Percentiles rank a stretch among this genome's conserved stretches.
These are phyloP conservation scores for Cassiopea xamachana DNA, from an alignment of 30 jellyfish, hydroid and myxozoan species.

Conservation along the genomic window DNA sequence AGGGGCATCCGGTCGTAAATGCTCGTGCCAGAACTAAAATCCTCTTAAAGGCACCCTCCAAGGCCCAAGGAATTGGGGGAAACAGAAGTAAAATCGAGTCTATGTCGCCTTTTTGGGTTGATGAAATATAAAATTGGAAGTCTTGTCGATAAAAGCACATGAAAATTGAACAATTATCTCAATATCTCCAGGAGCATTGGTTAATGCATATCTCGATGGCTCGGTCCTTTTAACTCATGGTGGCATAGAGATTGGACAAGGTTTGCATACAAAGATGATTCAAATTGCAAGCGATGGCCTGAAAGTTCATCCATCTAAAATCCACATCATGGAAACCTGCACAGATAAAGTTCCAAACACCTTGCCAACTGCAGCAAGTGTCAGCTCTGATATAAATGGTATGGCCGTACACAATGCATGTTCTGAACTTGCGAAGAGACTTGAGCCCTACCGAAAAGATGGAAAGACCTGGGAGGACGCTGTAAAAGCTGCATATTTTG, in stretches of 20 bases:
- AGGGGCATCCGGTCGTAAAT: too few relatives aligned
- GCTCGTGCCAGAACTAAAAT: too few relatives aligned
- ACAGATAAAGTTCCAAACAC: constrained; percentile 69
- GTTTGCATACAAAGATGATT: constrained; percentile 46
- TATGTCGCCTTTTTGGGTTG: too few relatives aligned
- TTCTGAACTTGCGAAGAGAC: constrained; percentile 26
- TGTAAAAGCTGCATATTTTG: constrained; percentile 43
- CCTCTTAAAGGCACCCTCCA: too few relatives aligned
- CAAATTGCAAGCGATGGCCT: constrained; percentile 41
- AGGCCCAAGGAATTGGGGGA: too few relatives aligned
- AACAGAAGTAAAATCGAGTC: too few relatives aligned
- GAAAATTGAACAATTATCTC: background rate
- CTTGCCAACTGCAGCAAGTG: constrained; percentile 68
- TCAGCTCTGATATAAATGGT: constrained; percentile 57
- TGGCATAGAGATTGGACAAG: constrained; percentile 58
- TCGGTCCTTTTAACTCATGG: constrained; percentile 50
- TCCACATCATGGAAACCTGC: constrained; percentile 33
- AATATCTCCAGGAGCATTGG: constrained; percentile 31
- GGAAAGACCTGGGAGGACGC: constrained; percentile 60
- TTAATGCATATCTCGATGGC: constrained; percentile 31
- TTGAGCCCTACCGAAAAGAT: constrained; percentile 38
- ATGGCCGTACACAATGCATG: constrained; percentile 62
- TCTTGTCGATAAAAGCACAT: too few relatives aligned
- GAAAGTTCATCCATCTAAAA: constrained; percentile 17
- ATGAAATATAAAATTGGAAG: too few relatives aligned